Conservation (phyloP, 2,113 vertebrate species). For the Petaurus breviceps region DNA sequence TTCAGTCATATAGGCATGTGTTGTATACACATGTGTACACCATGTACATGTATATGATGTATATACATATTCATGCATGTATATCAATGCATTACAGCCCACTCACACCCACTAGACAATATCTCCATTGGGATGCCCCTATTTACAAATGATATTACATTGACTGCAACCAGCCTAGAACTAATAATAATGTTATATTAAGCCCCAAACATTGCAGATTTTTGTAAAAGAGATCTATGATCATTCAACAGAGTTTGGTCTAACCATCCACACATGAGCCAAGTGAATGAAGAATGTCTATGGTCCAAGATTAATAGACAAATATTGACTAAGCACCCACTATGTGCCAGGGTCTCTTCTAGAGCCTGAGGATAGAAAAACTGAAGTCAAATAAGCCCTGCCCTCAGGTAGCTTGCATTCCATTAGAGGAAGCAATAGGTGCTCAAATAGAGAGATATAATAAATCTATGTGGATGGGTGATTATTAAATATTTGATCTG, state of each 20-base stretch:
- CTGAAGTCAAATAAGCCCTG: not conserved
- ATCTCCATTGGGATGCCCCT: not conserved
- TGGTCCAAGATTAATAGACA: not conserved
- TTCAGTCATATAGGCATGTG: not conserved
- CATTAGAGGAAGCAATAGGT: not conserved
- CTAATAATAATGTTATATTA: not conserved
- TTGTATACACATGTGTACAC: not conserved
- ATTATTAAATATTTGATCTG: not conserved
- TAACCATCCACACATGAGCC: not conserved
- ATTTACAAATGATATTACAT: not conserved
- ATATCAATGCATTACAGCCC: no score
- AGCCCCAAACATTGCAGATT: not conserved
- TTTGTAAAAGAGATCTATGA: not conserved
- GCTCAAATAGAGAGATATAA: no score
- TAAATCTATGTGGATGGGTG: no score
- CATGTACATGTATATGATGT: no score
- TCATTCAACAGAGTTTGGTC: not conserved
- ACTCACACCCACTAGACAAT: not conserved
- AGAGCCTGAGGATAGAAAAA: not conserved
- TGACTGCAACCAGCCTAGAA: not conserved
- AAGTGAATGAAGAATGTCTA: not conserved
- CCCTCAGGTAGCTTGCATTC: not conserved
- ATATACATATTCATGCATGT: not conserved
- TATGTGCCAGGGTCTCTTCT: not conserved
- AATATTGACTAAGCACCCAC: no score